phyloP scores from a whole-genome alignment of 2,797 vertebrate species.

The Enteromius thamalakanensis region DNA sequence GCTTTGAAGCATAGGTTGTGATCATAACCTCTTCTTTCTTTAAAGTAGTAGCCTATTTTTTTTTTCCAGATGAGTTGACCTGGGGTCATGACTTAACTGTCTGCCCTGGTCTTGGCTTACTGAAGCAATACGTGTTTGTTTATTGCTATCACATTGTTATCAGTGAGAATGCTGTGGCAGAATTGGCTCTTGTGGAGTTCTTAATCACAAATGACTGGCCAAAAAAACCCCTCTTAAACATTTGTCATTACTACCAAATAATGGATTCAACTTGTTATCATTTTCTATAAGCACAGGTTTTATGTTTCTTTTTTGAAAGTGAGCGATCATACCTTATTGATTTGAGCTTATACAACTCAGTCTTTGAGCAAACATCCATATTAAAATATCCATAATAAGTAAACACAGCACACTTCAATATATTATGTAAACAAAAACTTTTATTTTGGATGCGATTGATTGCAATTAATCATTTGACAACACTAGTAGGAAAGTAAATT shows the following conservation, averaged over 20 bases:
- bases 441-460: too few relatives aligned
- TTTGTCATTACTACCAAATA: too few relatives aligned
- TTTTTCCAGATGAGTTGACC: neutral
- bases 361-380: neutral
- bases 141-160: neutral
- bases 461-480: too few relatives aligned
- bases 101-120: neutral
- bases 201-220: neutral
- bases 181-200: neutral
- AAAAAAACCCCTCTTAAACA: too few relatives aligned
- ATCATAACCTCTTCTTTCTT: neutral
- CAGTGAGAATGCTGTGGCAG: neutral
- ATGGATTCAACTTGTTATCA: too few relatives aligned
- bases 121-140: slow-evolving; percentile 24
- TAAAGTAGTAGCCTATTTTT: neutral
- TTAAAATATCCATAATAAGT: too few relatives aligned
- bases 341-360: neutral
- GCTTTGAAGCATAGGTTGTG: neutral
- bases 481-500: neutral
- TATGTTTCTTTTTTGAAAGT: neutral
- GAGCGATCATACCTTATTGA: neutral
- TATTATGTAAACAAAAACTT: too few relatives aligned
- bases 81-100: neutral
- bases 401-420: too few relatives aligned
- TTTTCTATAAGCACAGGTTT: neutral